These are phyloP conservation scores for Eulemur mongoz DNA, from an alignment of 2,797 vertebrate species.

Conservation along the genomic window DNA sequence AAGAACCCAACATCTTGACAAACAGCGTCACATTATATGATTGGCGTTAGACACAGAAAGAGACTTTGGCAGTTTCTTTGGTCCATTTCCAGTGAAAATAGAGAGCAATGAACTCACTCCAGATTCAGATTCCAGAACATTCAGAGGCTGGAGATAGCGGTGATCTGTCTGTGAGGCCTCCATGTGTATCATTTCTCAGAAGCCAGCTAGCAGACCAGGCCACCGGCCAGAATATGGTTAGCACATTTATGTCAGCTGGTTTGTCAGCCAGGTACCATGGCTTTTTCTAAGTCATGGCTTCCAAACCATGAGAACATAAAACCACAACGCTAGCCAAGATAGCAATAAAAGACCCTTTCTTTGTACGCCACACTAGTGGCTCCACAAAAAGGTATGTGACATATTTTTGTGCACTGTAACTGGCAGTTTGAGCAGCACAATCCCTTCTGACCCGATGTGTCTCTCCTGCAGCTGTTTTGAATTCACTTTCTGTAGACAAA, in stretches of 20 bases:
- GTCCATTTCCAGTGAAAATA: constrained; percentile 73
- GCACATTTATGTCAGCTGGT: constrained; percentile 47
- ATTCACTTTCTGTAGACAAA: constrained; percentile 36
- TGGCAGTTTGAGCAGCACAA: background rate
- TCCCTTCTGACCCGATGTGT: background rate
- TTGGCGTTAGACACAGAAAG: background rate
- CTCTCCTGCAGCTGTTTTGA: constrained; percentile 43
- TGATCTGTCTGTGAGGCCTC: constrained; percentile 55
- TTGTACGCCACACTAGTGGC: background rate
- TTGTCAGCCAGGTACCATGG: constrained; percentile 62
- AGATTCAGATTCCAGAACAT: constrained; percentile 61
- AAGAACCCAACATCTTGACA: background rate
- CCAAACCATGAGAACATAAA: constrained; percentile 58
- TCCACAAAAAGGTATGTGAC: constrained; percentile 1
- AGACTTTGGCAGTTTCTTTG: constrained; percentile 42
- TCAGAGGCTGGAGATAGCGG: constrained; percentile 53
- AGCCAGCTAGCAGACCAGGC: constrained; percentile 57
- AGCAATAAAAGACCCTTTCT: constrained; percentile 28
- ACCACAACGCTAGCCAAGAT: constrained; percentile 29
- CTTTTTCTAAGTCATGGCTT: constrained; percentile 48
- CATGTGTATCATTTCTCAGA: constrained; percentile 67
- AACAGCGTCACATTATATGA: background rate
- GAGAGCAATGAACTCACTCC: constrained; percentile 51
- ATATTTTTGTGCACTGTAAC: background rate
- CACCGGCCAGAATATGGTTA: constrained; percentile 66